Base-by-base conservation (phyloP, 2,888 invertebrate species). In the Lasioglossum morio region DNA sequence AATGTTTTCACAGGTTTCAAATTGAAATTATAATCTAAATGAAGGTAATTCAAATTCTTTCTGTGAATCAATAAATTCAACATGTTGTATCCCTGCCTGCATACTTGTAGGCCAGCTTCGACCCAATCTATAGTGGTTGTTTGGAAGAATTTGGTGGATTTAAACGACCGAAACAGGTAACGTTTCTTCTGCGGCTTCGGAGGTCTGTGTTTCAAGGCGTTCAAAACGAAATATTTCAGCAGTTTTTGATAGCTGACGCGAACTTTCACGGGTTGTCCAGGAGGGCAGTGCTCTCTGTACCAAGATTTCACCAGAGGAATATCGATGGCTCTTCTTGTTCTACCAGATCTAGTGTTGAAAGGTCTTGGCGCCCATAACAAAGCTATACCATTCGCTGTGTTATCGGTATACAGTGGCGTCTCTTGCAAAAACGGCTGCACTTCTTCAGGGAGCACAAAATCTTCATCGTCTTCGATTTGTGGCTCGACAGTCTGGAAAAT, bases 121-220 rank as follows among this genome's bases (percentile, higher is more conserved):
- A 99, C 99, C 99, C 99, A 99, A 96, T 99, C 99, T 91, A 99
- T 96, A 0, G 99, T 99, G 0, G 99, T 99, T 0, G 99, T 99
- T 97, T 99, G 99, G 96, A 99, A 99, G 96, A 99, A 99, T 95
- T 99, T 99, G 0, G 99, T 99, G 0, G 99, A 98, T 95, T 99
- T 99, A 96, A 99, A 99, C 0, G 99, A 99, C 48, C 99, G 97
- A 97, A 99, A 99, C 72, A 99, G 96, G 94, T 99, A 99, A 84
- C 99, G 97, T 94, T 99, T 99, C 96, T 99, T 99, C 95, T 99
- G 99, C 16, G 99, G 98, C 95, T 99, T 99, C 0, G 99, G 99
- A 72, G 99, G 98, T 87, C 99, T 96, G 95, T 99, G 99, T 95
- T 99, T 99, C 80, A 99, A 96, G 0, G 99, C 99, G 95, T 99